Base-by-base conservation (phyloP, 2,888 invertebrate genomes). In the Crematogaster levior region DNA sequence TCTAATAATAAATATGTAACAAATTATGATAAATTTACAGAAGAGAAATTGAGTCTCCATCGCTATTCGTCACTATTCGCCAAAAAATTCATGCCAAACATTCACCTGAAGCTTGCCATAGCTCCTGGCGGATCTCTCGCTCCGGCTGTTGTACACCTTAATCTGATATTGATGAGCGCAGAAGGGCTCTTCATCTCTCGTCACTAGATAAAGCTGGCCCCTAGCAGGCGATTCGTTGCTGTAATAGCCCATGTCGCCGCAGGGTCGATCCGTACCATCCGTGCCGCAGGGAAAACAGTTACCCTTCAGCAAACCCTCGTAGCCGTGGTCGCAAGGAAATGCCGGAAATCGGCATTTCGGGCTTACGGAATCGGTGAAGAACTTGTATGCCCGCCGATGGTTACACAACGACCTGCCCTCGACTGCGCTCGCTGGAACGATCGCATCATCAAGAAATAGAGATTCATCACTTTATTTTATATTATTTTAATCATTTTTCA, bases 221-320 rank as follows among this genome's bases (percentile, higher is more conserved):
- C 98, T 95, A 0, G 97, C 98, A 5, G 96, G 96, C 0, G 98
- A 97, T 66, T 97, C 95, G 94, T 98, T 97, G 0, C 99, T 98
- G 94, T 98, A 98, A 95, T 98, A 99, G 0, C 99, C 99, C 98
- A 99, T 98, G 93, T 98, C 98, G 48, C 98, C 98, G 94, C 98
- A 99, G 0, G 96, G 95, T 1, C 95, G 95, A 34, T 96, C 95
- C 3, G 95, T 95, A 53, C 95, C 93, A 82, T 95, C 94, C 5
- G 95, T 93, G 2, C 95, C 94, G 93, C 97, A 98, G 0, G 97
- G 96, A 92, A 97, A 97, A 92, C 98, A 98, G 81, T 96, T 96
- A 18, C 98, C 98, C 61, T 96, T 96, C 68, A 98, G 94, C 90
- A 98, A 98, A 84, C 97, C 96, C 85, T 98, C 98, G 94, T 98